These are phyloP conservation scores for Centropristis striata DNA, from an alignment of 2,113 vertebrate genomes.

Conservation along the genomic window DNA sequence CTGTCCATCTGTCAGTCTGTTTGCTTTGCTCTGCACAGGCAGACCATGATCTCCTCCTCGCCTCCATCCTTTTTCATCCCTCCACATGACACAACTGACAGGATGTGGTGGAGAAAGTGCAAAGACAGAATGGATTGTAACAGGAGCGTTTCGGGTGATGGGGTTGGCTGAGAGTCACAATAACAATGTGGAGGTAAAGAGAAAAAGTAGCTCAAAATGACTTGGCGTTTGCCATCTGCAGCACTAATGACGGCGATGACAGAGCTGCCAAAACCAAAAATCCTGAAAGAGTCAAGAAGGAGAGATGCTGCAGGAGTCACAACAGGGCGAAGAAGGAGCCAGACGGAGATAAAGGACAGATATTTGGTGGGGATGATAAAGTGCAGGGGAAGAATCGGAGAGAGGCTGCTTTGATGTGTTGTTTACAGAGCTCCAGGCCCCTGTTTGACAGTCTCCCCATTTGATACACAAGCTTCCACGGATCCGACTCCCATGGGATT, in stretches of 20 bases:
- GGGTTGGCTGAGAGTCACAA: constrained; percentile 16
- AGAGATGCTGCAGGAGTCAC: constrained; percentile 31
- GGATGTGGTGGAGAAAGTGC: constrained; percentile 20
- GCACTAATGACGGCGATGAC: constrained; percentile 25
- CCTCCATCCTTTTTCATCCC: constrained; percentile 30
- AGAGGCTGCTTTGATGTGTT: constrained; percentile 60
- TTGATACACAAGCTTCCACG: constrained; percentile 38
- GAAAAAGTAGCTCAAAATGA: background rate
- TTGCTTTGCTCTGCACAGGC: constrained; percentile 59
- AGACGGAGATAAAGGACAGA: constrained; percentile 45
- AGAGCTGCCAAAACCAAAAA: constrained; percentile 7
- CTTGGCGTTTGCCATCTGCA: constrained; percentile 17
- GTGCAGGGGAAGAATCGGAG: constrained; percentile 32
- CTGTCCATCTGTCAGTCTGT: constrained; percentile 83
- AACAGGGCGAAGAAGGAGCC: constrained; percentile 4
- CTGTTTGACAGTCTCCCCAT: constrained; percentile 51
- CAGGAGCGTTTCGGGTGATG: background rate
- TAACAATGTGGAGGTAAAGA: constrained; percentile 1
- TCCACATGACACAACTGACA: constrained; percentile 18
- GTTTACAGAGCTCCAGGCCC: constrained; percentile 54
- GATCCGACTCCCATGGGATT: constrained; percentile 51
- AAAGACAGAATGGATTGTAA: constrained; percentile 14
- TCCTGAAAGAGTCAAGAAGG: constrained; percentile 10
- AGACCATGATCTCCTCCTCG: constrained; percentile 49
- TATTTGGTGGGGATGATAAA: constrained; percentile 50